These are phyloP conservation scores for Phalacrocorax carbo DNA, from an alignment of 2,113 vertebrate species.

Conservation along the genomic window DNA sequence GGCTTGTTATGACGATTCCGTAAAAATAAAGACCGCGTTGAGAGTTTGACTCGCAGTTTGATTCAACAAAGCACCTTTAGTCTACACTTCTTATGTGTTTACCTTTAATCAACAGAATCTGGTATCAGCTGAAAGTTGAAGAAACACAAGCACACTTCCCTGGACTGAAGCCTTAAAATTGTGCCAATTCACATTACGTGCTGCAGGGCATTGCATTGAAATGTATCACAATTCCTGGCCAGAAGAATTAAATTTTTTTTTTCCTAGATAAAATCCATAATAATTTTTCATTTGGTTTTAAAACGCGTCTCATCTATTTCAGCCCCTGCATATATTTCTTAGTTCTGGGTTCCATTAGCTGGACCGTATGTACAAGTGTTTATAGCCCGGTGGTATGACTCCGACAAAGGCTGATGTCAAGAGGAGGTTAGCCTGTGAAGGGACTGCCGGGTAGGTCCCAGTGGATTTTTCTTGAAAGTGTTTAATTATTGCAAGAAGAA, in stretches of 20 bases:
- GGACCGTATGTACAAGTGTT: not conserved
- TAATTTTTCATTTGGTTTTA: not conserved
- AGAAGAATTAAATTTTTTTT: not conserved
- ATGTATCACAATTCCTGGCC: not conserved
- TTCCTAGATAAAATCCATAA: not conserved
- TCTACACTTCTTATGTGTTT: not conserved
- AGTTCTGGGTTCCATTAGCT: not conserved
- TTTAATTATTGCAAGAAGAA: conserved; percentile 33
- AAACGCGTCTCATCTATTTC: not conserved
- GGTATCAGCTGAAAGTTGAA: not conserved
- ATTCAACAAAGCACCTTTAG: not conserved
- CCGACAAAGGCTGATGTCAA: not conserved
- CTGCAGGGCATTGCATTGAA: not conserved
- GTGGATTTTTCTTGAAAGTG: not conserved
- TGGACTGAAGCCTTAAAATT: not conserved
- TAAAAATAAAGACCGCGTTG: not conserved
- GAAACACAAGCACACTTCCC: not conserved
- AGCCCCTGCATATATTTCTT: not conserved
- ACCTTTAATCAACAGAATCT: not conserved
- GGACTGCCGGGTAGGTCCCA: not conserved
- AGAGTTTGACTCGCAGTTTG: not conserved
- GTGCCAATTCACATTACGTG: not conserved
- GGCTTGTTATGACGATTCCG: not conserved
- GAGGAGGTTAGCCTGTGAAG: not conserved
- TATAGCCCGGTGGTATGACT: not conserved